Evolutionary conservation across 2,113 vertebrate species (phyloP).

Genomic region (Colistium nudipinnis): DNA sequence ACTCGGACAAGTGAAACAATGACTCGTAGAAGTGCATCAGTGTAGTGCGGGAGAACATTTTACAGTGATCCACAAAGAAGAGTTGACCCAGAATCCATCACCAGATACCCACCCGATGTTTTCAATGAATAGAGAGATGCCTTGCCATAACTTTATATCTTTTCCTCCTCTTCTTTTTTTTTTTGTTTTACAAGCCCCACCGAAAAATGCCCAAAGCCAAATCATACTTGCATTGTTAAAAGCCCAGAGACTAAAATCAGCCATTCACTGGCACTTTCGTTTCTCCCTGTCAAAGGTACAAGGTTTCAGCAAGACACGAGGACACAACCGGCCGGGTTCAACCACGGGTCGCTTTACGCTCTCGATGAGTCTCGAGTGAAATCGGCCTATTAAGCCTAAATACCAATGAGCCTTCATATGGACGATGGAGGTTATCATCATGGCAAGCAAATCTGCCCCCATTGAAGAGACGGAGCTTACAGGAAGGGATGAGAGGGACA

Average conservation of each 20-base stretch:
- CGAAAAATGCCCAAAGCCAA: conserved; percentile 24
- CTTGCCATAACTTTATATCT: conserved; percentile 29
- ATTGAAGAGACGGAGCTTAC: conserved; percentile 32
- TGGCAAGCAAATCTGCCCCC: conserved; percentile 52
- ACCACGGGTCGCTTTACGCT: conserved; percentile 51
- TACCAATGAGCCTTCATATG: conserved; percentile 48
- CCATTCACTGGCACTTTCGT: conserved; percentile 2
- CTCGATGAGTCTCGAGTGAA: conserved; percentile 42
- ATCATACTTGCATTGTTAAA: conserved; percentile 19
- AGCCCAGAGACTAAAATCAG: conserved; percentile 35
- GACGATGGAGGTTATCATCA: conserved; percentile 49
- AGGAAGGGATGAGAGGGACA: conserved; percentile 19
- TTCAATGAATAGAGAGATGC: conserved; percentile 19
- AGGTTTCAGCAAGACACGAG: conserved; percentile 51
- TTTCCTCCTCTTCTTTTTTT: neutral
- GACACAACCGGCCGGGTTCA: conserved; percentile 58
- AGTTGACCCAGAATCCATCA: conserved; percentile 35
- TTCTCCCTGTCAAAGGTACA: conserved; percentile 13
- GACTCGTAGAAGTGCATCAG: conserved; percentile 43
- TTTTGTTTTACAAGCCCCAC: neutral
- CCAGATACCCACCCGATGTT: conserved; percentile 26
- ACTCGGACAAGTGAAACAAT: conserved; percentile 47
- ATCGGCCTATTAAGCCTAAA: conserved; percentile 64
- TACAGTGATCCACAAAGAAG: conserved; percentile 42
- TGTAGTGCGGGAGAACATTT: conserved; percentile 55